Evolutionary conservation across 1,140 invertebrate genomes (phyloP).

Genomic region (Halyomorpha halys): DNA sequence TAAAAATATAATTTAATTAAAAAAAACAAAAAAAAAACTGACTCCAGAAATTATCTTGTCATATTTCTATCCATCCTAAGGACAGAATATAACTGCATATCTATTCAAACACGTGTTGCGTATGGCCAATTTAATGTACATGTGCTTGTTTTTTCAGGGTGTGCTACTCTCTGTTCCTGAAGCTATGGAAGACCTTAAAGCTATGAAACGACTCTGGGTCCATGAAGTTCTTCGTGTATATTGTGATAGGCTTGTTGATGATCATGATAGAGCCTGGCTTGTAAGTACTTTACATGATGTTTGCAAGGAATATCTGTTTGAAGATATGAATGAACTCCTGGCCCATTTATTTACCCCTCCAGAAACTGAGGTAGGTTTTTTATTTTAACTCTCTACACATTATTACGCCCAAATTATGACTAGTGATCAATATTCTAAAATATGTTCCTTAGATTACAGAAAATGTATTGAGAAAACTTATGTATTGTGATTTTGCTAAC

Average conservation of each 20-base stretch:
- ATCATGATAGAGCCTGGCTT: conserved; percentile 71
- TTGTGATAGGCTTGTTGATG: conserved; percentile 82
- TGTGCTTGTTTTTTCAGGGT: conserved; percentile 58
- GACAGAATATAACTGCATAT: too few species aligned
- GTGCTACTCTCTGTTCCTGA: conserved; percentile 85
- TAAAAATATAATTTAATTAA: too few species aligned
- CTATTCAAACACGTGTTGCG: too few species aligned
- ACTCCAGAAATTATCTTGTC: too few species aligned
- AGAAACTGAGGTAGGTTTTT: not conserved
- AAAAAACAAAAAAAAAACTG: too few species aligned
- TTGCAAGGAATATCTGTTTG: conserved; percentile 38
- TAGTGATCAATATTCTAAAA: not conserved
- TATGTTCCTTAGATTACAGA: conserved; percentile 51
- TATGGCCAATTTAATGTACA: too few species aligned
- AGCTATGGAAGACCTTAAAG: conserved; percentile 73
- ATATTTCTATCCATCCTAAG: too few species aligned
- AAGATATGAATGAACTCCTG: conserved; percentile 44
- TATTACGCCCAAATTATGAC: too few species aligned
- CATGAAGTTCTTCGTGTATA: conserved; percentile 91
- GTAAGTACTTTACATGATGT: conserved; percentile 44
- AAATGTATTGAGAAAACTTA: conserved; percentile 68
- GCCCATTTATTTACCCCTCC: conserved; percentile 29
- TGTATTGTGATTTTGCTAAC: conserved; percentile 93
- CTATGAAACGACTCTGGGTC: conserved; percentile 87
- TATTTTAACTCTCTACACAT: too few species aligned